These are phyloP conservation scores for Sceliomorpha sp. DNA, from an alignment of 2,888 invertebrate genomes.

Conservation along the genomic window DNA sequence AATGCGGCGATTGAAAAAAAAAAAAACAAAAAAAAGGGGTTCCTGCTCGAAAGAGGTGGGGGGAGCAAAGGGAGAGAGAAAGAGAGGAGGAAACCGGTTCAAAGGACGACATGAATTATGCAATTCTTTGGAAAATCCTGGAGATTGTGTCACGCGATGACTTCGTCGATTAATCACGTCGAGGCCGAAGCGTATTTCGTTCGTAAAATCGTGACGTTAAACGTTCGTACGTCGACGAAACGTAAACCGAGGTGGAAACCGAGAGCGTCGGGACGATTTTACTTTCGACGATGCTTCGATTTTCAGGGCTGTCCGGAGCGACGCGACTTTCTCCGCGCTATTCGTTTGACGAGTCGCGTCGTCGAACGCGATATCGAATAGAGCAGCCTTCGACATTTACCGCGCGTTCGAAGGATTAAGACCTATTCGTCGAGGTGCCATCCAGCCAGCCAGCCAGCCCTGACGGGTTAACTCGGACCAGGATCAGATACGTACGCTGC, in stretches of 20 bases:
- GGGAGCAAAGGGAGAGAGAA: too few species aligned
- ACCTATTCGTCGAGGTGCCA: slow-evolving; percentile 55
- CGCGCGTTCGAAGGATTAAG: slow-evolving; percentile 47
- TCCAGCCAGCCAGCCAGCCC: slow-evolving; percentile 26
- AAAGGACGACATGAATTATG: too few species aligned
- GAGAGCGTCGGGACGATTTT: slow-evolving; percentile 55
- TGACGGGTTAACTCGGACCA: slow-evolving; percentile 38
- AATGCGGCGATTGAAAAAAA: slow-evolving; percentile 15
- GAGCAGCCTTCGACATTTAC: slow-evolving; percentile 43
- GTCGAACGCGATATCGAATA: slow-evolving; percentile 53
- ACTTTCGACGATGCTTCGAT: slow-evolving; percentile 43
- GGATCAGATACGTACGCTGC: slow-evolving; percentile 44
- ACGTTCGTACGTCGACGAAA: too few species aligned
- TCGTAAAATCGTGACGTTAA: slow-evolving; percentile 24
- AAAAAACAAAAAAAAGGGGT: not conserved
- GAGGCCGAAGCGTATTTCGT: not conserved
- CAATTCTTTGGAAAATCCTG: too few species aligned
- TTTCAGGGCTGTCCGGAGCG: slow-evolving; percentile 47
- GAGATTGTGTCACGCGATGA: not conserved
- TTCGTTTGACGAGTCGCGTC: slow-evolving; percentile 64
- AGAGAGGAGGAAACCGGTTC: slow-evolving; percentile 1
- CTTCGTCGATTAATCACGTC: too few species aligned
- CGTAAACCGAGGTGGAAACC: slow-evolving; percentile 34
- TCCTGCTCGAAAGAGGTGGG: too few species aligned
- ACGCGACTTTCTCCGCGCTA: slow-evolving; percentile 66